Percentiles rank a stretch among this genome's conserved stretches.
Conservation (phyloP, 2,113 vertebrate genomes). For the Cynopterus brachyotis region DNA sequence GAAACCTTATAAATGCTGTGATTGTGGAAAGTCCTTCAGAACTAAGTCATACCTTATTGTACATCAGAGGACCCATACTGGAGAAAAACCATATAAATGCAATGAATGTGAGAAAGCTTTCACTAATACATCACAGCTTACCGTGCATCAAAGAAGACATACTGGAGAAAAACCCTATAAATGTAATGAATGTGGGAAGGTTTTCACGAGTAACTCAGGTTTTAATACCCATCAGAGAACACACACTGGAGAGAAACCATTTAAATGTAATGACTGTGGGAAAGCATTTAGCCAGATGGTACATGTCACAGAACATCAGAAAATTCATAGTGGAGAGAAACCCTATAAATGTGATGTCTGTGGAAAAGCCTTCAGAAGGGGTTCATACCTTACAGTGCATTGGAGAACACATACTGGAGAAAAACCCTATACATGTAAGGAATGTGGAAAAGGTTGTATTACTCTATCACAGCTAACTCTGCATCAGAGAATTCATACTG, state of each 20-base stretch:
- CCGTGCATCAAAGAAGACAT: constrained; percentile 65
- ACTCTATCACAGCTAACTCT: constrained; percentile 64
- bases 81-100: constrained; percentile 72
- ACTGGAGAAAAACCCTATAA: constrained; percentile 72
- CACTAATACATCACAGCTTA: constrained; percentile 67
- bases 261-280: constrained; percentile 68
- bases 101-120: constrained; percentile 70
- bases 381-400: constrained; percentile 73
- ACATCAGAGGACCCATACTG: constrained; percentile 67
- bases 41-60: constrained; percentile 63
- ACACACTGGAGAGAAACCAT: constrained; percentile 74
- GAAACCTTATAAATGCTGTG: constrained; percentile 64
- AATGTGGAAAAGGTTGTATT: constrained; percentile 72
- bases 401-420: constrained; percentile 78
- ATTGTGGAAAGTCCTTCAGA: constrained; percentile 68
- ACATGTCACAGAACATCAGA: constrained; percentile 73
- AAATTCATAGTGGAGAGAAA: constrained; percentile 77
- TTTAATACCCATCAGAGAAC: constrained; percentile 68
- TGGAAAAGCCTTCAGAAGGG: constrained; percentile 75
- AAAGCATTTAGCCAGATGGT: constrained; percentile 76
- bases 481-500: constrained; percentile 69
- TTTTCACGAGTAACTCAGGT: constrained; percentile 71
- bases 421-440: constrained; percentile 68
- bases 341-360: constrained; percentile 77
- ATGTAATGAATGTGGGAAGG: constrained; percentile 73